Percentiles rank a stretch among this genome's conserved stretches.
phyloP scores from a whole-genome alignment of 2,888 invertebrate genomes.

The Nineta flava region DNA sequence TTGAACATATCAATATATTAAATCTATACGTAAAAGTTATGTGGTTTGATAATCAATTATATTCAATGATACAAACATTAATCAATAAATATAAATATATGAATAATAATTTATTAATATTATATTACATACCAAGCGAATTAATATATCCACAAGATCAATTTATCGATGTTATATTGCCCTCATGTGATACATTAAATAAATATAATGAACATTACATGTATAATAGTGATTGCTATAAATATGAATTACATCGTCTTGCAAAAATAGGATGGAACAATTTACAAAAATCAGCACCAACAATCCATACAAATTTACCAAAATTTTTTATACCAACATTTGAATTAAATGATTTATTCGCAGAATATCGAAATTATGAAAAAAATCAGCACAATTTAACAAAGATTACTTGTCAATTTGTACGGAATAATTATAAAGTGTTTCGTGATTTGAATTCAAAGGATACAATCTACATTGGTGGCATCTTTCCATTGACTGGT shows the following conservation, averaged over 20 bases:
- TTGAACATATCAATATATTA: conserved; percentile 40
- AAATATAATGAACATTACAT: conserved; percentile 15
- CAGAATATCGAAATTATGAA: conserved; percentile 5
- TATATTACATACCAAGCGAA: conserved; percentile 52
- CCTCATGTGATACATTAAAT: conserved; percentile 36
- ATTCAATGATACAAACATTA: too few relatives aligned
- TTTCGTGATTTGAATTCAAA: conserved; percentile 33
- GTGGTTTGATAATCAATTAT: conserved; percentile 48
- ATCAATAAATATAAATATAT: neutral
- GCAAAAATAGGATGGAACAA: conserved; percentile 48
- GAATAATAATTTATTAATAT: conserved; percentile 27
- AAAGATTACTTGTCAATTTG: conserved; percentile 47
- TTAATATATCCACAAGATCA: conserved; percentile 33
- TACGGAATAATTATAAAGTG: conserved; percentile 29
- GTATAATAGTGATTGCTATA: conserved; percentile 29
- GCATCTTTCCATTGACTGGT: conserved; percentile 52
- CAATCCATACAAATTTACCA: conserved; percentile 33
- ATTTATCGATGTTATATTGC: conserved; percentile 41
- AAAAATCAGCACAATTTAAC: conserved; percentile 5
- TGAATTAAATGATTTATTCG: conserved; percentile 35
- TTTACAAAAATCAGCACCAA: conserved; percentile 33
- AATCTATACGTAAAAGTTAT: conserved; percentile 45
- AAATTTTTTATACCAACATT: conserved; percentile 32
- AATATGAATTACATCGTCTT: conserved; percentile 50
- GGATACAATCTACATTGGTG: conserved; percentile 33